Evolutionary conservation across 2,113 vertebrate genomes (phyloP).

Genomic region (Mastomys coucha): DNA sequence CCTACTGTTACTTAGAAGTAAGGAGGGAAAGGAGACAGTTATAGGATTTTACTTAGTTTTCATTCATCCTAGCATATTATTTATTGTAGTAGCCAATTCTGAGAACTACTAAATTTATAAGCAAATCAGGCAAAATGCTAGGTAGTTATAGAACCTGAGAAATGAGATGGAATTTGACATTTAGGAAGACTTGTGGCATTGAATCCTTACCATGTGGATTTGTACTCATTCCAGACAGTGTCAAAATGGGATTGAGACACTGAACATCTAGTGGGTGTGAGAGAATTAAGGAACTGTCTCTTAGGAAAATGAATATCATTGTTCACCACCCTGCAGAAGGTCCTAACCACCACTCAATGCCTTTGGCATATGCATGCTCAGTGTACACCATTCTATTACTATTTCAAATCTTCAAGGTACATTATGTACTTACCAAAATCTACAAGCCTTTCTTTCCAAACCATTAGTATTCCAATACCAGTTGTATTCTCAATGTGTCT

Average conservation of each 20-base stretch:
- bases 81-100: neutral
- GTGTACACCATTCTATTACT: neutral
- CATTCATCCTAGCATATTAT: neutral
- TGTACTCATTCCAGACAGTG: neutral
- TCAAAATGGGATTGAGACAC: neutral
- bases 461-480: neutral
- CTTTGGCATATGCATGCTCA: too few relatives aligned
- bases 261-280: neutral
- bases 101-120: neutral
- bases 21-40: neutral
- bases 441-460: neutral
- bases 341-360: neutral
- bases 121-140: neutral
- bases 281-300: neutral
- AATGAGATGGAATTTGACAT: neutral
- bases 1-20: too few relatives aligned
- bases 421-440: neutral
- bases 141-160: neutral
- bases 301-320: neutral
- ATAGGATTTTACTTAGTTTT: neutral
- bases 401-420: neutral
- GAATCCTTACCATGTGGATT: neutral
- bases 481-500: neutral
- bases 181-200: neutral
- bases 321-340: neutral